Evolutionary conservation across 2,113 vertebrate species (phyloP), one percentile per base, ranked within the genome.

Genomic region (Notarius lentiginosus): DNA sequence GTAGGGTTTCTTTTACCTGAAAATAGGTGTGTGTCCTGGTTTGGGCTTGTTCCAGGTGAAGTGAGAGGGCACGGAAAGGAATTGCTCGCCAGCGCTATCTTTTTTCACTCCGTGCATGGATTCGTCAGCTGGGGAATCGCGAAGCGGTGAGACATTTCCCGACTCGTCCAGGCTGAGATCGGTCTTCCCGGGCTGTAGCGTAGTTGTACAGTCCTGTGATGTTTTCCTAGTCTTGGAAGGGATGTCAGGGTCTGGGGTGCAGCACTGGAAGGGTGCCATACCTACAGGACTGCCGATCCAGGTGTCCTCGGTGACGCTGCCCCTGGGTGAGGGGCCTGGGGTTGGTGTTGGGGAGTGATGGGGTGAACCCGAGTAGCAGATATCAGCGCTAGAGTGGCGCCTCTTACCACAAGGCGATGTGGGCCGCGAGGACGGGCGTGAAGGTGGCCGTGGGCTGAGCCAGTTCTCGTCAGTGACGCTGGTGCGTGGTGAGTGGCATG

Each of bases 21-120:
- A 99, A 93, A 99, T 96, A 77, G 98, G 98, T 63, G 97, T 97
- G 83, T 99, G 98, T 88, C 98, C 98, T 88, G 97, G 97, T 92
- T 99, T 99, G 92, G 97, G 97, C 95, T 99, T 99, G 96, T 95
- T 99, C 98, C 98, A 99, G 58, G 97, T 97, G 94, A 99, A 99
- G 92, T 96, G 98, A 47, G 98, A 98, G 91, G 98, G 98, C 92
- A 99, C 98, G 73, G 97, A 97, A 88, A 99, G 97, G 92, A 98
- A 99, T 91, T 99, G 97, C 90, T 99, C 98, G 92, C 96, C 96
- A 0, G 96, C 93, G 85, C 96, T 96, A 87, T 99, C 98, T 93
- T 99, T 99, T 92, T 99, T 99, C 94, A 98, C 93, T 87, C 92
- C 87, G 88, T 97, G 98, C 84, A 96, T 92, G 90, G 94, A 91